phyloP scores from a whole-genome alignment of 35 echinoderm and acorn worm species.

The Lytechinus pictus region DNA sequence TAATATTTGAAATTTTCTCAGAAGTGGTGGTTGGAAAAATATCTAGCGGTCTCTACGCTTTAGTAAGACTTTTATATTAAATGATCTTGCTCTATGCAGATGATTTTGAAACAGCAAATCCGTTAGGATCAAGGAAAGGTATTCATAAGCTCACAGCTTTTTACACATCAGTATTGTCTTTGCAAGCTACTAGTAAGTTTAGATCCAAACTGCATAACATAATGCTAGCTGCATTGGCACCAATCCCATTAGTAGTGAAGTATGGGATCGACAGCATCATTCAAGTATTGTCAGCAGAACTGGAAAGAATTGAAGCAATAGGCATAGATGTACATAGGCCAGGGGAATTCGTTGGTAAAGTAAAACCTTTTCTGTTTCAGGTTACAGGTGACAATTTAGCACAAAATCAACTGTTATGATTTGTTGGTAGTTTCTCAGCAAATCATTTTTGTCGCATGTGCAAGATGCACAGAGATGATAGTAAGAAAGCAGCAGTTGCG shows the following conservation, averaged over 20 bases:
- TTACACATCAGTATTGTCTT: slow-evolving; percentile 41
- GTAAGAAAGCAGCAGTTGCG: slow-evolving; percentile 49
- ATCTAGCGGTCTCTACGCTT: too few species aligned
- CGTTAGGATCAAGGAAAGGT: slow-evolving; percentile 59
- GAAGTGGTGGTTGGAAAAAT: too few species aligned
- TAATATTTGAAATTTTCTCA: too few species aligned
- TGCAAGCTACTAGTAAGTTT: too few species aligned
- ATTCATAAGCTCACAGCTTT: slow-evolving; percentile 50
- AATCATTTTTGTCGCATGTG: slow-evolving; percentile 67
- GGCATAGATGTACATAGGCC: slow-evolving; percentile 44
- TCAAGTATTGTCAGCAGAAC: slow-evolving; percentile 28
- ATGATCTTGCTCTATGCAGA: slow-evolving; percentile 36
- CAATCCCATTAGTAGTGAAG: slow-evolving; percentile 37
- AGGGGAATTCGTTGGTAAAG: slow-evolving; percentile 48
- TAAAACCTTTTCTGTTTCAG: slow-evolving; percentile 63
- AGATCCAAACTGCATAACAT: slow-evolving; percentile 51
- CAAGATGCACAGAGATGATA: slow-evolving; percentile 41
- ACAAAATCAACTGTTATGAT: slow-evolving; percentile 53
- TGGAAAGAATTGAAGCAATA: slow-evolving; percentile 47
- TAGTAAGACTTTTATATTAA: too few species aligned
- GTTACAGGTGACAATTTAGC: slow-evolving; percentile 68
- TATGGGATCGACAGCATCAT: slow-evolving; percentile 67
- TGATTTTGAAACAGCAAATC: slow-evolving; percentile 63
- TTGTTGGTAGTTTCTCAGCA: slow-evolving; percentile 53
- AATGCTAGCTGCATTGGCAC: slow-evolving; percentile 50